A percentile compares a stretch with the other conserved stretches of the same genome.
Evolutionary conservation across 64 coral and sea anemone genomes (phyloP).

Genomic region (Astreopora myriophthalma): DNA sequence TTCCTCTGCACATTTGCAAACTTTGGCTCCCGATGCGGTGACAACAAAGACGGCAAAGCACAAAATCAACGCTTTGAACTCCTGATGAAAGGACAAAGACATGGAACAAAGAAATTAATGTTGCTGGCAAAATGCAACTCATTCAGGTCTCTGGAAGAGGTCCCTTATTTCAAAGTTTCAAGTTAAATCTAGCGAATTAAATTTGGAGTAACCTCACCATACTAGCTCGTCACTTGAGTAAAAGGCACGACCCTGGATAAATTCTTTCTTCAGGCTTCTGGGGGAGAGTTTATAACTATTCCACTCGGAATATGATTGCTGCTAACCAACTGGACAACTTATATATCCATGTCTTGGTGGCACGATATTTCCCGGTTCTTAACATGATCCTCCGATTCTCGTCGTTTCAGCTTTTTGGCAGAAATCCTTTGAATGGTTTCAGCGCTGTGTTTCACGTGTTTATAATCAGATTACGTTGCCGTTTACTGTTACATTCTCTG

Average conservation of each 20-base stretch:
- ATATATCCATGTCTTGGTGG: background rate
- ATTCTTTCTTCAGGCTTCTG: background rate
- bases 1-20: background rate
- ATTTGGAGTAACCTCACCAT: background rate
- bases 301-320: background rate
- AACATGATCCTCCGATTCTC: background rate
- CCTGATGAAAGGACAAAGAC: background rate
- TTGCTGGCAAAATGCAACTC: too few relatives aligned
- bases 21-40: background rate
- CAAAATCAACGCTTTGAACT: slow-evolving; percentile 2
- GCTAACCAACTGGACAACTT: background rate
- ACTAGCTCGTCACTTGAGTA: background rate
- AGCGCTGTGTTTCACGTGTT: background rate
- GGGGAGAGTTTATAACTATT: background rate
- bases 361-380: background rate
- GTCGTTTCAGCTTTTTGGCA: background rate
- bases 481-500: background rate
- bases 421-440: background rate
- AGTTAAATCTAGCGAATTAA: too few relatives aligned
- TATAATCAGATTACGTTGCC: too few relatives aligned
- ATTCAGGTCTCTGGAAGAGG: too few relatives aligned
- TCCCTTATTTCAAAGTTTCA: too few relatives aligned
- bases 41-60: background rate
- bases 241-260: background rate
- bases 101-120: background rate